These are phyloP conservation scores for Cephalopholis sonnerati DNA, from an alignment of 2,113 vertebrate genomes.

Conservation along the genomic window DNA sequence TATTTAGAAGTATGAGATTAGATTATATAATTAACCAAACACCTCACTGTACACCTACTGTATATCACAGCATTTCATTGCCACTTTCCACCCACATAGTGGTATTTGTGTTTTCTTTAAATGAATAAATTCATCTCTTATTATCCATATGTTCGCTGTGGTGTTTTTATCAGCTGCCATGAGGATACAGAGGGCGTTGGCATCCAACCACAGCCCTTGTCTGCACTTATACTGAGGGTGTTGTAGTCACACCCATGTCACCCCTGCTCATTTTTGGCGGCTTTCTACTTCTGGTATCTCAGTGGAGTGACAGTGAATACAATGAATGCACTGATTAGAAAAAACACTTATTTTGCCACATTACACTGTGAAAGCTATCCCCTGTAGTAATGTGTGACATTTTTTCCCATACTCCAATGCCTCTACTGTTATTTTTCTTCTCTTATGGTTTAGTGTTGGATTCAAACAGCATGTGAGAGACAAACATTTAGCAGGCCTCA, in stretches of 20 bases:
- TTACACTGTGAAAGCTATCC: no score
- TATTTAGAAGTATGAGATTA: background rate
- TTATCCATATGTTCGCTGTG: background rate
- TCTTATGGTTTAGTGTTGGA: background rate
- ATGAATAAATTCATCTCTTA: background rate
- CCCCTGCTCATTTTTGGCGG: no score
- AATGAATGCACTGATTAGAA: background rate
- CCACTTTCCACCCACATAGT: background rate
- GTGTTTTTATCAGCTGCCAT: slow-evolving; percentile 1
- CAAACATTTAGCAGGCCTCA: background rate
- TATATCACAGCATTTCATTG: background rate
- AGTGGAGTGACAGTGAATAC: background rate
- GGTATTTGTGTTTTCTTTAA: background rate
- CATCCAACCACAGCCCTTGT: background rate
- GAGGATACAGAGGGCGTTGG: background rate
- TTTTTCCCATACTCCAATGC: background rate
- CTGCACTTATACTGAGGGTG: background rate
- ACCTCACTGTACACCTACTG: background rate
- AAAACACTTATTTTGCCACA: background rate
- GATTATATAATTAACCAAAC: background rate
- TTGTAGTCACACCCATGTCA: background rate
- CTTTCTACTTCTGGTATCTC: background rate
- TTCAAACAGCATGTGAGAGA: background rate
- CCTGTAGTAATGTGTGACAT: background rate
- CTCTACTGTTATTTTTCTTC: background rate